phyloP scores from a whole-genome alignment of 2,888 invertebrate species.

The Volucella bombylans region DNA sequence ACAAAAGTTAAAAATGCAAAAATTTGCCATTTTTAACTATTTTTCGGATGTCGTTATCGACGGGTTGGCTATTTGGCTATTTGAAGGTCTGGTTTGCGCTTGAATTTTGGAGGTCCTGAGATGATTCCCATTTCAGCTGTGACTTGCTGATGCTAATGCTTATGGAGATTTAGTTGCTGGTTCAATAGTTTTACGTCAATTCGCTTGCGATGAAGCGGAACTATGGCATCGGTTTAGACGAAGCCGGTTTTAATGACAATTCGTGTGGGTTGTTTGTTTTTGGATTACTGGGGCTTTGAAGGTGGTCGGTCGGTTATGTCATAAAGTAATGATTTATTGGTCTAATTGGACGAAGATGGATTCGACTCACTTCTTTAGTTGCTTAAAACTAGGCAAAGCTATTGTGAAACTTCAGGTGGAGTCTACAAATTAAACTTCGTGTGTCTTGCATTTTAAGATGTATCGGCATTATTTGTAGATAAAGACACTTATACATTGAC shows the following conservation, averaged over 20 bases:
- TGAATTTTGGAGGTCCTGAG: neutral
- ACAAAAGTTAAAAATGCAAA: conserved; percentile 2
- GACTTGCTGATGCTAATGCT: too few species aligned
- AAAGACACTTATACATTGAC: too few species aligned
- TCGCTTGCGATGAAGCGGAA: conserved; percentile 37
- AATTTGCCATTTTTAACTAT: neutral
- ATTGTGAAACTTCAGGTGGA: too few species aligned
- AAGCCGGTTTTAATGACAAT: conserved; percentile 33
- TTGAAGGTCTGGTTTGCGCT: neutral
- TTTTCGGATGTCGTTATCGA: neutral
- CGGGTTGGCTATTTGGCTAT: neutral
- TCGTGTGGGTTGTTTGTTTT: conserved; percentile 24
- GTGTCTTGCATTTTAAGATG: too few species aligned
- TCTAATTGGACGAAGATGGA: too few species aligned
- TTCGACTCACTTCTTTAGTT: too few species aligned
- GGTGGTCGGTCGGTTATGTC: neutral
- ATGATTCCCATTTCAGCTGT: too few species aligned
- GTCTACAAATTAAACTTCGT: too few species aligned
- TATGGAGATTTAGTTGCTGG: conserved; percentile 1
- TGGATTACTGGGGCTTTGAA: conserved; percentile 12
- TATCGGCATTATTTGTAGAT: too few species aligned
- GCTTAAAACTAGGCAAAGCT: too few species aligned
- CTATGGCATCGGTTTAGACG: conserved; percentile 28
- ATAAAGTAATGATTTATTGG: neutral
- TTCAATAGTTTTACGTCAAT: conserved; percentile 48